phyloP scores from a whole-genome alignment of 2,113 vertebrate species.

The Ranitomeya variabilis region DNA sequence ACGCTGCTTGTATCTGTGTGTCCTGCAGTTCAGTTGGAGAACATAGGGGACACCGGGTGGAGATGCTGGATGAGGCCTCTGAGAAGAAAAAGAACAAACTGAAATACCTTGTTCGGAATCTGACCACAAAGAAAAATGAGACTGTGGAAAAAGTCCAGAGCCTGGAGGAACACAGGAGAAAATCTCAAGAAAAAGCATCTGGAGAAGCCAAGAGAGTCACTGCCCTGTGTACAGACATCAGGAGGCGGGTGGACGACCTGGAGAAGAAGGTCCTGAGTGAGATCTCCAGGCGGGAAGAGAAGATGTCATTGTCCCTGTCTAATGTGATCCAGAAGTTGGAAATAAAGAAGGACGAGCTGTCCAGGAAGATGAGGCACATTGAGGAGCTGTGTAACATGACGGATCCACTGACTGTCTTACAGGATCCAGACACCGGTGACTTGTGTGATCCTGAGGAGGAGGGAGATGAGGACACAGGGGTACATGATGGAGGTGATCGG shows the following conservation, averaged over 20 bases:
- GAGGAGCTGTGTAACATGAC: too few relatives aligned
- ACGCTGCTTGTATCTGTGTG: neutral
- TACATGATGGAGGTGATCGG: too few relatives aligned
- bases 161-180: neutral
- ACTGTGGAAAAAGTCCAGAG: neutral
- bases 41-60: neutral
- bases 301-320: neutral
- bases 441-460: too few relatives aligned
- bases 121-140: neutral
- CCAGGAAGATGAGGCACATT: too few relatives aligned
- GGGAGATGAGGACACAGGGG: too few relatives aligned
- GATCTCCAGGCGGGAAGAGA: too few relatives aligned
- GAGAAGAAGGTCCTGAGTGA: too few relatives aligned
- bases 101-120: neutral
- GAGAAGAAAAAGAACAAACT: neutral
- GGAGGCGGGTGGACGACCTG: too few relatives aligned
- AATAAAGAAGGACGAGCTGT: neutral
- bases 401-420: too few relatives aligned
- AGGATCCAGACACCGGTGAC: too few relatives aligned
- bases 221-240: too few relatives aligned
- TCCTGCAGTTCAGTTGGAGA: neutral
- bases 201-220: neutral
- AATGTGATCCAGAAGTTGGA: neutral
- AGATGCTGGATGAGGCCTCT: neutral
- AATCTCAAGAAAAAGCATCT: neutral